Conservation (phyloP, 2,113 vertebrate genomes). For the Epinephelus cyanopodus region DNA sequence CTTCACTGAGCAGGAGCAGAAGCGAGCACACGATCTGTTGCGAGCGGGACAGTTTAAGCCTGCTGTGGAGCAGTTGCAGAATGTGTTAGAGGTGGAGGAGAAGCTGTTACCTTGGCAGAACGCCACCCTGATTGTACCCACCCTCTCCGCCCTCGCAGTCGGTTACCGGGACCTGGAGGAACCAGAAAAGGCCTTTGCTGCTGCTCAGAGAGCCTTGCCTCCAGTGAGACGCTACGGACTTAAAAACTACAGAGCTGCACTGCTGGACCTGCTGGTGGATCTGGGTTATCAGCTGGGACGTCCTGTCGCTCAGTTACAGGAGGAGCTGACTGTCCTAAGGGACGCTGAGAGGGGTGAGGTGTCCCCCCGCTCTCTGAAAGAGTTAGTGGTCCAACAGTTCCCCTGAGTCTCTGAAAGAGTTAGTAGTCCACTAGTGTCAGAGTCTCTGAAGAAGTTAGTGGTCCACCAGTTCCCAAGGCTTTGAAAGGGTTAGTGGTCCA, state of each 20-base stretch:
- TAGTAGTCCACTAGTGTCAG: not conserved
- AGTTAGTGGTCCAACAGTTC: conserved; percentile 90
- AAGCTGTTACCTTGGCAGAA: conserved; percentile 85
- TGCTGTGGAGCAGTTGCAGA: conserved; percentile 84
- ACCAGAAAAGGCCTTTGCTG: conserved; percentile 82
- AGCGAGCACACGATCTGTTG: conserved; percentile 86
- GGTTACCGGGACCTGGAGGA: conserved; percentile 91
- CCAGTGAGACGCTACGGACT: conserved; percentile 76
- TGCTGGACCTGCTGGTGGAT: conserved; percentile 89
- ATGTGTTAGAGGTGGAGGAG: conserved; percentile 87
- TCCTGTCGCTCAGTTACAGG: conserved; percentile 89
- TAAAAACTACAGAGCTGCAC: conserved; percentile 83
- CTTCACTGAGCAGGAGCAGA: conserved; percentile 88
- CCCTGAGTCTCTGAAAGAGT: conserved; percentile 46
- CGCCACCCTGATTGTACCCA: conserved; percentile 81
- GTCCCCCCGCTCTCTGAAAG: conserved; percentile 87
- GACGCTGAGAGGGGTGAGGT: conserved; percentile 75
- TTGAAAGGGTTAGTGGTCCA: conserved; percentile 92
- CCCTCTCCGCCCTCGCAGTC: conserved; percentile 88
- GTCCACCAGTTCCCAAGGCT: conserved; percentile 87
- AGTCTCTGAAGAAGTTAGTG: conserved; percentile 91
- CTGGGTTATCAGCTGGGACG: conserved; percentile 89
- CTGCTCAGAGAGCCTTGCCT: conserved; percentile 85
- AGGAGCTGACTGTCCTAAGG: conserved; percentile 85
- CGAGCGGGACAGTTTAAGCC: conserved; percentile 88